phyloP scores from a whole-genome alignment of 2,797 vertebrate genomes.

The Pseudocheirus occidentalis region DNA sequence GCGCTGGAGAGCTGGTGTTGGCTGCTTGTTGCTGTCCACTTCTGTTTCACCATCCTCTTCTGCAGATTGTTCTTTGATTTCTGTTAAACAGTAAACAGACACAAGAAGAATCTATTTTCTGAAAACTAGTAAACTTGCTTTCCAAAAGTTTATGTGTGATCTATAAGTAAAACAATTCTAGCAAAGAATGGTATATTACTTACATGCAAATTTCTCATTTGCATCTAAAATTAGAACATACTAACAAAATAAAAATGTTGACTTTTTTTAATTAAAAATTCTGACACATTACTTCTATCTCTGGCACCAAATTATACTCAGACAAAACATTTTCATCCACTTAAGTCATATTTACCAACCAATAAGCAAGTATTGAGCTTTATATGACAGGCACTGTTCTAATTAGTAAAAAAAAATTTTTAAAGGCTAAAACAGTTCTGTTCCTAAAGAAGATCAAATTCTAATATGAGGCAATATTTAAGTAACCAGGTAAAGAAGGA shows the following conservation, averaged over 20 bases:
- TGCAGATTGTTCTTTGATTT: constrained; percentile 90
- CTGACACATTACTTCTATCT: neutral
- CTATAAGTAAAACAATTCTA: neutral
- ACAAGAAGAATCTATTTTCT: constrained; percentile 30
- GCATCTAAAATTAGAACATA: neutral
- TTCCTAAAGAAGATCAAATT: neutral
- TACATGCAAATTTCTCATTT: neutral
- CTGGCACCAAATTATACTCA: neutral
- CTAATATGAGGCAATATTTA: neutral
- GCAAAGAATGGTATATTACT: neutral
- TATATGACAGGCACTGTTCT: neutral
- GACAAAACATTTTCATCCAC: neutral
- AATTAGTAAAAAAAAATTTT: neutral
- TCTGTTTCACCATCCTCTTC: constrained; percentile 85
- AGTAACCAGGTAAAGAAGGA: neutral
- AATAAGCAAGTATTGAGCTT: neutral
- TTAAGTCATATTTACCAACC: neutral
- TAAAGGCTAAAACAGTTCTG: neutral
- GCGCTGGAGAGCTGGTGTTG: constrained; percentile 87
- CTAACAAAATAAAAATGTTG: neutral
- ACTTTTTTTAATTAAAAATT: neutral
- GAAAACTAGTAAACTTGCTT: neutral
- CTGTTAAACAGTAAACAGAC: constrained; percentile 80
- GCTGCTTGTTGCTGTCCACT: constrained; percentile 83
- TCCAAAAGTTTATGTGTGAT: neutral